Percentiles rank a stretch among this genome's conserved stretches.
phyloP scores from a whole-genome alignment of 1,140 invertebrate genomes.

The Spodoptera frugiperda region DNA sequence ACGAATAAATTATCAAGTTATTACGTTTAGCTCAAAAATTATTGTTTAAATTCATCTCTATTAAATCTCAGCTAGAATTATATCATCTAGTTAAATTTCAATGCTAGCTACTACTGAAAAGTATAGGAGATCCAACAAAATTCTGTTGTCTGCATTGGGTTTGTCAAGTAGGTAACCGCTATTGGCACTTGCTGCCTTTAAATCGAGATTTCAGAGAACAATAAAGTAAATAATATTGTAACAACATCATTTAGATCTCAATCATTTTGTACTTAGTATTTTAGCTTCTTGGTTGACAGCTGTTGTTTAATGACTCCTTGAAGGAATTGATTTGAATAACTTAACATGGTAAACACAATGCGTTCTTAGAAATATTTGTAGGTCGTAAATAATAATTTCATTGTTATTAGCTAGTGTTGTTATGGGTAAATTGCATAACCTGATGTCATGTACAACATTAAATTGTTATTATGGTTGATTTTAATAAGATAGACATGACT shows the following conservation, averaged over 20 bases:
- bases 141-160: no score
- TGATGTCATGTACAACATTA: conserved; percentile 20
- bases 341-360: conserved; percentile 30
- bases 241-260: conserved; percentile 2
- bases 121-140: no score
- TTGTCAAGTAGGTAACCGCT: no score
- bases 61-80: no score
- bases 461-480: background rate
- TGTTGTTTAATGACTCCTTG: conserved; percentile 21
- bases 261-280: conserved; percentile 7
- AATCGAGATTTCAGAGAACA: background rate
- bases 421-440: conserved; percentile 1
- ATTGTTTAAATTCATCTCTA: no score
- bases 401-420: conserved; percentile 7
- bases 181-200: no score
- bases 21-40: no score
- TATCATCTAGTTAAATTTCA: no score
- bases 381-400: conserved; percentile 35
- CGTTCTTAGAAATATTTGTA: conserved; percentile 34
- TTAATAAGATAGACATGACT: background rate
- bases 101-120: no score
- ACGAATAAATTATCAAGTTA: no score
- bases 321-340: conserved; percentile 34
- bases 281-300: conserved; percentile 24
- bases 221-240: conserved; percentile 3